Evolutionary conservation across 1,140 invertebrate genomes (phyloP).

Genomic region (Lucilia cuprina): DNA sequence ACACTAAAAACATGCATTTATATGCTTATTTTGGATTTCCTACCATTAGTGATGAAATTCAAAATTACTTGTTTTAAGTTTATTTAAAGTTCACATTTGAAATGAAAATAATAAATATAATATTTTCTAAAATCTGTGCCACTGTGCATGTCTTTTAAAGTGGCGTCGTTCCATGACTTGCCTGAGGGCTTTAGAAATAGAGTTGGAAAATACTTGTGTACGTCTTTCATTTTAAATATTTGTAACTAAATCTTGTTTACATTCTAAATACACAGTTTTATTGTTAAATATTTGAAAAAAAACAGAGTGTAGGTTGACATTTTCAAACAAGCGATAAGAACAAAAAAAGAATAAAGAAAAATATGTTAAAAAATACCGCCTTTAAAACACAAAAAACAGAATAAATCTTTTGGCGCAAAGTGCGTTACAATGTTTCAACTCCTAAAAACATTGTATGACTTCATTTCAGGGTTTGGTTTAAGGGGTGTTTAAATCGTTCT

Average conservation of each 20-base stretch:
- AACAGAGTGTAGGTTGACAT: background rate
- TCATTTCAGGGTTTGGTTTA: background rate
- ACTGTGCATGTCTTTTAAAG: too few relatives aligned
- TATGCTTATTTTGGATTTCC: too few relatives aligned
- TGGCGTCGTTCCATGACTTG: too few relatives aligned
- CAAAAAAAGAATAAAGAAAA: background rate
- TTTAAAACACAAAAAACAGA: background rate
- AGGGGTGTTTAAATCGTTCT: constrained; percentile 8
- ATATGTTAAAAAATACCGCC: background rate
- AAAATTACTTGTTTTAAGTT: too few relatives aligned
- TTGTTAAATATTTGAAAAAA: background rate
- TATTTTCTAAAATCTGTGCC: too few relatives aligned
- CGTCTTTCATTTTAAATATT: background rate
- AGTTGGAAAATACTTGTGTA: too few relatives aligned
- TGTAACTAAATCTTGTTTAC: background rate
- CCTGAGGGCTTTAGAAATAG: too few relatives aligned
- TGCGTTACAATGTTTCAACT: background rate
- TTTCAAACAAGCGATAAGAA: background rate
- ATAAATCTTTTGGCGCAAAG: background rate
- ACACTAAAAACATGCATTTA: too few relatives aligned
- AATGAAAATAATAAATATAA: too few relatives aligned
- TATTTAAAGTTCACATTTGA: too few relatives aligned
- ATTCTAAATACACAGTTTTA: background rate
- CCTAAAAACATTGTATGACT: background rate
- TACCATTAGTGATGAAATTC: too few relatives aligned